Evolutionary conservation across 1,140 invertebrate species (phyloP).

Genomic region (Mizuhopecten yessoensis): DNA sequence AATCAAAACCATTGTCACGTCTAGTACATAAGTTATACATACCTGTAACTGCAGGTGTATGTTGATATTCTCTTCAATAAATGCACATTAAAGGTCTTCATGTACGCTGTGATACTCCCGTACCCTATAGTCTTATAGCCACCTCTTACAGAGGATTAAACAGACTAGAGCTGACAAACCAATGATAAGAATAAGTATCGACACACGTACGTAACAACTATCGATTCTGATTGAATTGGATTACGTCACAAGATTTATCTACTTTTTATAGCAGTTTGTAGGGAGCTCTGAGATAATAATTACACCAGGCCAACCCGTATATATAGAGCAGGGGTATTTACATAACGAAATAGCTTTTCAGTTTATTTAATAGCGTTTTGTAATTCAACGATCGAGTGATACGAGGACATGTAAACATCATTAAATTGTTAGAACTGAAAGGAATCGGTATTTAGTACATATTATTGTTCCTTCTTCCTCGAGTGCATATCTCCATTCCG

Average conservation of each 20-base stretch:
- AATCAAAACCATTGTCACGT: too few relatives aligned
- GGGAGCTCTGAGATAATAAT: neutral
- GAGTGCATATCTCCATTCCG: neutral
- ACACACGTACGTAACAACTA: slow-evolving; percentile 11
- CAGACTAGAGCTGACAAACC: neutral
- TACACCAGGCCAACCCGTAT: neutral
- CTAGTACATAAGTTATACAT: too few relatives aligned
- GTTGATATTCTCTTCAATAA: neutral
- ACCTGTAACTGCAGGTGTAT: neutral
- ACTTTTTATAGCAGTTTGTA: neutral
- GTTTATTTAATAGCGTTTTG: neutral
- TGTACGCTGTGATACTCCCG: neutral
- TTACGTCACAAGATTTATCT: neutral
- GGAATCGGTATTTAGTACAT: neutral
- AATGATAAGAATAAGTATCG: neutral
- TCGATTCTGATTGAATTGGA: neutral
- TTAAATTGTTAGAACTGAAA: neutral
- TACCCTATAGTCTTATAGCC: neutral
- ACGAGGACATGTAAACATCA: neutral
- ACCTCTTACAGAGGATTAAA: neutral
- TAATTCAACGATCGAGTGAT: neutral
- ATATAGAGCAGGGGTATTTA: neutral
- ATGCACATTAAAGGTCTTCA: neutral
- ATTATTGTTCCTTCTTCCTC: neutral
- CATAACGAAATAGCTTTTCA: neutral